phyloP scores from a whole-genome alignment of 2,888 invertebrate genomes.

The Dioctria rufipes region DNA sequence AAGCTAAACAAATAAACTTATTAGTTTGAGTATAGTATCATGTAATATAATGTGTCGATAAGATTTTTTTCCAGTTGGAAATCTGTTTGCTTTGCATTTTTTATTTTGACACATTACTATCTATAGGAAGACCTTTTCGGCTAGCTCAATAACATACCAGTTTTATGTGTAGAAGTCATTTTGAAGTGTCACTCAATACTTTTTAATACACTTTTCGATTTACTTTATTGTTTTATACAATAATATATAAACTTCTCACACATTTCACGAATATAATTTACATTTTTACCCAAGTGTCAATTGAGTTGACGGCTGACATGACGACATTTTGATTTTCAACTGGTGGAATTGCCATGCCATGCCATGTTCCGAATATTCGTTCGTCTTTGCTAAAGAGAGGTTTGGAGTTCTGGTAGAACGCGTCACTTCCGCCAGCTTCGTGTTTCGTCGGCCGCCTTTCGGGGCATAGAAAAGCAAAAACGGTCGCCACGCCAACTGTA shows the following conservation, averaged over 20 bases:
- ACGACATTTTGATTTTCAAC: slow-evolving; percentile 62
- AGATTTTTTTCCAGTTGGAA: background rate
- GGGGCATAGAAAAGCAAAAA: too few species aligned
- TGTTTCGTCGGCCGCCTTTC: too few species aligned
- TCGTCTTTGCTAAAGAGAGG: too few species aligned
- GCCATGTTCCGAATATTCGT: too few species aligned
- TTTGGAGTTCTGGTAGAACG: too few species aligned
- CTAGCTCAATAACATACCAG: slow-evolving; percentile 59
- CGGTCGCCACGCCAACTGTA: too few species aligned
- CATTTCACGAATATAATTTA: slow-evolving; percentile 51
- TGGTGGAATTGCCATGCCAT: background rate
- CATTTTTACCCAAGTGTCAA: slow-evolving; percentile 57
- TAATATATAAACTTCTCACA: slow-evolving; percentile 38
- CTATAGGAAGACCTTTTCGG: slow-evolving; percentile 6
- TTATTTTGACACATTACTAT: background rate
- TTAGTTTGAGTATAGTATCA: background rate
- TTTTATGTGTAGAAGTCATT: slow-evolving; percentile 61
- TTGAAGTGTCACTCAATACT: slow-evolving; percentile 45
- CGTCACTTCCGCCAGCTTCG: too few species aligned
- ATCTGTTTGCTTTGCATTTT: slow-evolving; percentile 14
- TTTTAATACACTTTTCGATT: slow-evolving; percentile 11
- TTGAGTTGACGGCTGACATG: slow-evolving; percentile 61
- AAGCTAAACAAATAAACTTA: background rate
- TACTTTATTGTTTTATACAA: slow-evolving; percentile 26
- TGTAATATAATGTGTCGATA: background rate